phyloP scores from a whole-genome alignment of 2,113 vertebrate genomes.

The Serinus canaria region DNA sequence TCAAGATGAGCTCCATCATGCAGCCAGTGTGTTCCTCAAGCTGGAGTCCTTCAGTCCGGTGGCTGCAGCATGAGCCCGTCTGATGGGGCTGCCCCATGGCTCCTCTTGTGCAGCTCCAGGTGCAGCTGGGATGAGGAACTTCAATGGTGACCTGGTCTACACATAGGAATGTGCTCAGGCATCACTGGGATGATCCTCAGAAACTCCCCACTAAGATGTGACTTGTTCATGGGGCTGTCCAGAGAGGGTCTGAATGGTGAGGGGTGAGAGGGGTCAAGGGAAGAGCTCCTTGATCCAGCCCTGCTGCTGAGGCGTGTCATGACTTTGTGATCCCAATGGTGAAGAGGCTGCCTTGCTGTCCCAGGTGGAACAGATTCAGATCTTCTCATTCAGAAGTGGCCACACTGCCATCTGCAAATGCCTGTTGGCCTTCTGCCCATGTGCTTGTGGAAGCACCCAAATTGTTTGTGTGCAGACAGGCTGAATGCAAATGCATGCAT shows the following conservation, averaged over 20 bases:
- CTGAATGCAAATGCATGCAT: not conserved
- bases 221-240: fast-evolving
- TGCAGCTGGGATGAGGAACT: not conserved
- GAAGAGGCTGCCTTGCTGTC: not conserved
- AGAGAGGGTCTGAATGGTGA: not conserved
- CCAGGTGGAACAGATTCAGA: fast-evolving
- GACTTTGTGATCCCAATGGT: fast-evolving
- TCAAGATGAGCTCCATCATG: fast-evolving
- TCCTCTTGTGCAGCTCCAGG: not conserved
- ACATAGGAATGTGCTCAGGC: fast-evolving
- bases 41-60: not conserved
- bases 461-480: not conserved
- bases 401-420: not conserved
- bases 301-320: fast-evolving
- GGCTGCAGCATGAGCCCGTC: not conserved
- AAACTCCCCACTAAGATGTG: not conserved
- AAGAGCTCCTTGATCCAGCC: not conserved
- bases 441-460: not conserved
- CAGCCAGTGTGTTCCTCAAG: fast-evolving
- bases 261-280: not conserved
- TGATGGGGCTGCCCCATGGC: not conserved
- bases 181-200: not conserved
- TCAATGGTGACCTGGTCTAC: fast-evolving
- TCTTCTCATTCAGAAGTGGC: not conserved
- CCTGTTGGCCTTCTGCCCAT: not conserved